Percentiles rank a stretch among this genome's conserved stretches.
Conservation (phyloP, 2,888 invertebrate genomes). For the Drosophila pseudotalamancana region DNA sequence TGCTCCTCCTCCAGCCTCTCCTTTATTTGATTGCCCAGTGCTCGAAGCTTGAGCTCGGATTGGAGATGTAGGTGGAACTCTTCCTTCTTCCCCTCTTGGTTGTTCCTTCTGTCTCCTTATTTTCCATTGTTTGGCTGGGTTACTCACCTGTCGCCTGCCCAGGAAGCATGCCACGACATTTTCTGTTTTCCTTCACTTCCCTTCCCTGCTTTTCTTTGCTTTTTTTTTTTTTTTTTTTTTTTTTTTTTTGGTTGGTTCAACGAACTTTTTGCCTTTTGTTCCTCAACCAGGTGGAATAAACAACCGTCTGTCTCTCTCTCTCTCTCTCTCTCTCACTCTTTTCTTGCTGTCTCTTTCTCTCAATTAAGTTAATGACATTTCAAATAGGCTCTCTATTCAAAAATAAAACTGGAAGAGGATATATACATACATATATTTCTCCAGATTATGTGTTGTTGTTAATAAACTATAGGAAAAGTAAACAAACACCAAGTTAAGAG, state of each 20-base stretch:
- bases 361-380: conserved; percentile 74
- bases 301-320: conserved; percentile 1
- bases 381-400: conserved; percentile 20
- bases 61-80: too few species aligned
- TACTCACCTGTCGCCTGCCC: conserved; percentile 6
- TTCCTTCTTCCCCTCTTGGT: too few species aligned
- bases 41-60: too few species aligned
- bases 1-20: not conserved
- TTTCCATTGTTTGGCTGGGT: conserved; percentile 30
- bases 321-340: conserved; percentile 2
- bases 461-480: conserved; percentile 10
- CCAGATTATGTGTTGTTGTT: not conserved
- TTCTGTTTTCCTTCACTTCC: conserved; percentile 14
- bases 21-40: not conserved
- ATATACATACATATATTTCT: too few species aligned
- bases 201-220: not conserved
- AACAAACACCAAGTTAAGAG: conserved; percentile 49
- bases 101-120: too few species aligned
- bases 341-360: conserved; percentile 68
- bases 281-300: conserved; percentile 43
- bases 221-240: conserved; percentile 3
- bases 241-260: conserved; percentile 60
- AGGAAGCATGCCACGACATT: conserved; percentile 51
- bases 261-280: conserved; percentile 55
- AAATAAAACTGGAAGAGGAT: conserved; percentile 22